phyloP scores from a whole-genome alignment of 2,888 invertebrate species.

The Clostera curtula region DNA sequence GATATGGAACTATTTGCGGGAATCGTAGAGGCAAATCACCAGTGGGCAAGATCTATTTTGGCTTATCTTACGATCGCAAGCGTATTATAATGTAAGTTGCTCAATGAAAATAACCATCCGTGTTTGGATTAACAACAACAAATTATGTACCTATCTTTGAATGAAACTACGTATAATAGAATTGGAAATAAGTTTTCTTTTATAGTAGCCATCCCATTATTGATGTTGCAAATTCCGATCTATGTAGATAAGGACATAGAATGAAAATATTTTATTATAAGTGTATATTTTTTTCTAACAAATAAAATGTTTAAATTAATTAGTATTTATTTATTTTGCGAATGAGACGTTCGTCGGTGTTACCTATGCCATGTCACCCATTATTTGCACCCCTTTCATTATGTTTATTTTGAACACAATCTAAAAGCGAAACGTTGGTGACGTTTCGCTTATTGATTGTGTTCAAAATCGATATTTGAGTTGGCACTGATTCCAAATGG shows the following conservation, averaged over 20 bases:
- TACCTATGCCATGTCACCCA: neutral
- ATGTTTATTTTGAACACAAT: neutral
- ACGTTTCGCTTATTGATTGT: too few relatives aligned
- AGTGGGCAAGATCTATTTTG: neutral
- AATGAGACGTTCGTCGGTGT: neutral
- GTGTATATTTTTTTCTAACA: conserved; percentile 56
- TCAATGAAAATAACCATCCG: neutral
- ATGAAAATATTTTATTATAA: conserved; percentile 42
- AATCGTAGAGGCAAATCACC: neutral
- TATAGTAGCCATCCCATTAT: conserved; percentile 9
- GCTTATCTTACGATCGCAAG: neutral
- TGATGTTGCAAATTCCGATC: conserved; percentile 42
- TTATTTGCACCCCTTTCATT: neutral
- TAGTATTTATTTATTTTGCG: conserved; percentile 11
- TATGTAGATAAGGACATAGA: conserved; percentile 37
- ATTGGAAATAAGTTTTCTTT: neutral
- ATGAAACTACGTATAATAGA: conserved; percentile 11
- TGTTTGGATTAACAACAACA: conserved; percentile 4
- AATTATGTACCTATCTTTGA: conserved; percentile 20
- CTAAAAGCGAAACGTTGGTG: too few relatives aligned
- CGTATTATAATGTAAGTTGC: neutral
- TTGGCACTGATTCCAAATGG: too few relatives aligned
- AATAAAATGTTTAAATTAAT: conserved; percentile 32
- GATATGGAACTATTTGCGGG: too few relatives aligned
- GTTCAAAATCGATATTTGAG: too few relatives aligned